phyloP scores from a whole-genome alignment of 2,888 invertebrate genomes.

The Philereme vetulata region DNA sequence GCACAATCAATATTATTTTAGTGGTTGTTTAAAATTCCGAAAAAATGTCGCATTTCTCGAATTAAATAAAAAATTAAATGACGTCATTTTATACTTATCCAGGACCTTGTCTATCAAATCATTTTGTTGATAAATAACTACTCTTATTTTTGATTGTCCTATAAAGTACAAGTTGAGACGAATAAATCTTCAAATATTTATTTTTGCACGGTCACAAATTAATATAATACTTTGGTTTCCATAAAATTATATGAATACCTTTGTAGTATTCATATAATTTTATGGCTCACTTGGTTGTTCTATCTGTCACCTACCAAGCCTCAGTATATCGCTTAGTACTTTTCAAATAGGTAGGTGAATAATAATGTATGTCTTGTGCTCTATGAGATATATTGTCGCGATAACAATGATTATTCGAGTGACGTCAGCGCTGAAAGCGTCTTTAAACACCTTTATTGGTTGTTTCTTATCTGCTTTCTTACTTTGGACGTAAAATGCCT shows the following conservation, averaged over 20 bases:
- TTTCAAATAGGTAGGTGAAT: neutral
- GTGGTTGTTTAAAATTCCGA: conserved; percentile 25
- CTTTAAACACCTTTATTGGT: conserved; percentile 36
- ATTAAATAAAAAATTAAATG: too few species aligned
- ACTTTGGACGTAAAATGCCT: conserved; percentile 15
- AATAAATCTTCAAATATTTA: too few species aligned
- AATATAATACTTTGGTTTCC: too few species aligned
- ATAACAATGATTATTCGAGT: conserved; percentile 35
- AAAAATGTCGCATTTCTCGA: neutral
- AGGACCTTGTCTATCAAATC: too few species aligned
- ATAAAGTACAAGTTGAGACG: too few species aligned
- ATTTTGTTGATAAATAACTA: too few species aligned
- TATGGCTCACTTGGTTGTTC: too few species aligned
- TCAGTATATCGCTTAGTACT: neutral
- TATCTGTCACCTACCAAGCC: too few species aligned
- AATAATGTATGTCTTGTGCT: neutral
- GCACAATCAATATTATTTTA: neutral
- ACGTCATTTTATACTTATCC: neutral
- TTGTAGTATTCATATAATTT: too few species aligned
- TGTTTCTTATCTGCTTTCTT: conserved; percentile 14
- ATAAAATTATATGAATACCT: too few species aligned
- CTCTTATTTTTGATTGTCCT: too few species aligned
- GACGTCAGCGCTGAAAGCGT: conserved; percentile 42
- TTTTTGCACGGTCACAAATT: too few species aligned
- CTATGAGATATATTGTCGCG: conserved; percentile 1